These are phyloP conservation scores for Menidia menidia DNA, from an alignment of 2,797 vertebrate genomes.

Conservation along the genomic window DNA sequence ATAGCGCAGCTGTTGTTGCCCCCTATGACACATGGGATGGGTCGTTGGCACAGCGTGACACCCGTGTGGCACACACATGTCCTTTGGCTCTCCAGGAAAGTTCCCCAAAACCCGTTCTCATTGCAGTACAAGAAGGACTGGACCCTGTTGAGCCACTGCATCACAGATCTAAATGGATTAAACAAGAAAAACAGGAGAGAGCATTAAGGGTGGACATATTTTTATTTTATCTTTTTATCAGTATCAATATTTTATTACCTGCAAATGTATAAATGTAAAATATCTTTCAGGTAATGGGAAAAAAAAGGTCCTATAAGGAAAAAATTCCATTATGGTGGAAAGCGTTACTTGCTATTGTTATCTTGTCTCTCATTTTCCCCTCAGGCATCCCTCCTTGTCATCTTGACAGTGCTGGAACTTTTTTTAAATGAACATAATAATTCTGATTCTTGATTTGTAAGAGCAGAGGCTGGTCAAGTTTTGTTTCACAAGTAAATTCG, in stretches of 20 bases:
- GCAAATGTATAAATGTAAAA: constrained; percentile 17
- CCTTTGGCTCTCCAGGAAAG: constrained; percentile 96
- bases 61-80: constrained; percentile 97
- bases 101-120: constrained; percentile 98
- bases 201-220: constrained; percentile 30
- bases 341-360: constrained; percentile 74
- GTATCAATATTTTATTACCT: not conserved
- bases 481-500: constrained; percentile 78
- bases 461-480: constrained; percentile 74
- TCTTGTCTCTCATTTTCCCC: constrained; percentile 59
- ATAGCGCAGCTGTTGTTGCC: constrained; percentile 99
- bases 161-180: constrained; percentile 87
- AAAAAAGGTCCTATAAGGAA: constrained; percentile 2
- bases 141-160: constrained; percentile 97
- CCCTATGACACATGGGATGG: constrained; percentile 96
- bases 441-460: constrained; percentile 71
- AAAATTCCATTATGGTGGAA: constrained; percentile 59
- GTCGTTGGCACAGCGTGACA: constrained; percentile 94
- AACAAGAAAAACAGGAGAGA: constrained; percentile 4
- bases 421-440: constrained; percentile 56
- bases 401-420: constrained; percentile 78
- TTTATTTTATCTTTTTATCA: not conserved
- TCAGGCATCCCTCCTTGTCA: constrained; percentile 75
- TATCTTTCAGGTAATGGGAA: constrained; percentile 34
- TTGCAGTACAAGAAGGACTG: constrained; percentile 99